These are phyloP conservation scores for Cyphomyrmex costatus DNA, from an alignment of 1,140 invertebrate species.

Conservation along the genomic window DNA sequence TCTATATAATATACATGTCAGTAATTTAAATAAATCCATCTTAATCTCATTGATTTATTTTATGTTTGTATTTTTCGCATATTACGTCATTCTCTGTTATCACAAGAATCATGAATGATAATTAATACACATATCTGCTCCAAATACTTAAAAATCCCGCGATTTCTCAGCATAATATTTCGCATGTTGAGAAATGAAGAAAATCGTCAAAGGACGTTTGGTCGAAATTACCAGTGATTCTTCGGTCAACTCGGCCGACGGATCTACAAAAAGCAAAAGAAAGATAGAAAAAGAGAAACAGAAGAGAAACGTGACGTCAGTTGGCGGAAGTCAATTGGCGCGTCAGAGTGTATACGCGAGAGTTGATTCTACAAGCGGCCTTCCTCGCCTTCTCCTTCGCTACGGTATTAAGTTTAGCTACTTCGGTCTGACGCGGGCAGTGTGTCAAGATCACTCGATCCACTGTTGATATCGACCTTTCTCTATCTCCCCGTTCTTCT, in stretches of 20 bases:
- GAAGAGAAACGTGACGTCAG: constrained; percentile 54
- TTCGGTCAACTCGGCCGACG: neutral
- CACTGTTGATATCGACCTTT: constrained; percentile 51
- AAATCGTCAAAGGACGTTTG: neutral
- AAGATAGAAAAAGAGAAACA: neutral
- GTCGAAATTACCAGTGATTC: constrained; percentile 39
- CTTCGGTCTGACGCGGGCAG: constrained; percentile 75
- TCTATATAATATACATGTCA: no score
- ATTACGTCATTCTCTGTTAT: neutral
- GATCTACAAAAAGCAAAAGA: neutral
- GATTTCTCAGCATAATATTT: neutral
- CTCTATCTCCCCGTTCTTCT: constrained; percentile 51
- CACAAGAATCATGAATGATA: constrained; percentile 12
- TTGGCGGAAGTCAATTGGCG: constrained; percentile 68
- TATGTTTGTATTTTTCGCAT: neutral
- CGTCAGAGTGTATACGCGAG: constrained; percentile 22
- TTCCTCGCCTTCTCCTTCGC: constrained; percentile 60
- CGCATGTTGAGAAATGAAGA: neutral
- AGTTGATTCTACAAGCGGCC: constrained; percentile 30
- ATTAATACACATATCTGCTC: neutral
- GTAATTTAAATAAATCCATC: neutral
- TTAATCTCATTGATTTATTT: neutral
- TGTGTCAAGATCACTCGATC: constrained; percentile 82
- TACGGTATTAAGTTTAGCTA: constrained; percentile 77
- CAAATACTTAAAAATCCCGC: neutral